Evolutionary conservation across 2,113 vertebrate genomes (phyloP).

Genomic region (Ictalurus punctatus): DNA sequence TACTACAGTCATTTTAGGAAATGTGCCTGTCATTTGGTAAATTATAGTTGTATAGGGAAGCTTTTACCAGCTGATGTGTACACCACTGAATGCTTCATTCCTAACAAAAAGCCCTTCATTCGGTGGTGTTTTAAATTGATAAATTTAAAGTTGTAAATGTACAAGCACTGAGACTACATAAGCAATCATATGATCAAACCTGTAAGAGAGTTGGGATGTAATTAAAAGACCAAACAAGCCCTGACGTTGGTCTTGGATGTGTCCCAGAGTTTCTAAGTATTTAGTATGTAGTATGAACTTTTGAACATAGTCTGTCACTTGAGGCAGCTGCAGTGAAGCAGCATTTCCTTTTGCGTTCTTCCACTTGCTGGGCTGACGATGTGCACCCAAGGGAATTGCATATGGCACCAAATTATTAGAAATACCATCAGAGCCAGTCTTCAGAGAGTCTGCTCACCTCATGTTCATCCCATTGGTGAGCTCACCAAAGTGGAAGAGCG

Average conservation of each 20-base stretch:
- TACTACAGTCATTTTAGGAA: conserved; percentile 18
- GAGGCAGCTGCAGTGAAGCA: conserved; percentile 11
- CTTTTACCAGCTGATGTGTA: conserved; percentile 1
- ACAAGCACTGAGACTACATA: not conserved
- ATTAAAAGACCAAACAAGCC: not conserved
- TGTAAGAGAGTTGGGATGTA: conserved; percentile 7
- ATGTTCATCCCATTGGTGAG: conserved; percentile 7
- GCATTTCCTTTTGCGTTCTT: conserved; percentile 21
- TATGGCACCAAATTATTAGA: conserved; percentile 40
- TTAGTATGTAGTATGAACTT: not conserved
- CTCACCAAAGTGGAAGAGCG: conserved; percentile 27
- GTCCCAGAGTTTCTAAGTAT: conserved; percentile 8
- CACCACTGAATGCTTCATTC: conserved; percentile 8
- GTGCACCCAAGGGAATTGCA: conserved; percentile 38
- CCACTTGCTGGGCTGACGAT: conserved; percentile 32
- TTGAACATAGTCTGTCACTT: not conserved
- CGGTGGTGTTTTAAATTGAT: not conserved
- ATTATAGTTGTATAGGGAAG: conserved; percentile 31
- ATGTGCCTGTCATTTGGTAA: conserved; percentile 27
- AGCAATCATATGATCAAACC: not conserved
- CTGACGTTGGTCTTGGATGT: not conserved
- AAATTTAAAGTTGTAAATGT: not conserved
- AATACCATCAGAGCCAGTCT: conserved; percentile 5
- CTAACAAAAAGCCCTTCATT: not conserved
- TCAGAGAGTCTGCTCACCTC: conserved; percentile 20